Base-by-base conservation (phyloP, 2,888 invertebrate species). In the Germaria angustata region DNA sequence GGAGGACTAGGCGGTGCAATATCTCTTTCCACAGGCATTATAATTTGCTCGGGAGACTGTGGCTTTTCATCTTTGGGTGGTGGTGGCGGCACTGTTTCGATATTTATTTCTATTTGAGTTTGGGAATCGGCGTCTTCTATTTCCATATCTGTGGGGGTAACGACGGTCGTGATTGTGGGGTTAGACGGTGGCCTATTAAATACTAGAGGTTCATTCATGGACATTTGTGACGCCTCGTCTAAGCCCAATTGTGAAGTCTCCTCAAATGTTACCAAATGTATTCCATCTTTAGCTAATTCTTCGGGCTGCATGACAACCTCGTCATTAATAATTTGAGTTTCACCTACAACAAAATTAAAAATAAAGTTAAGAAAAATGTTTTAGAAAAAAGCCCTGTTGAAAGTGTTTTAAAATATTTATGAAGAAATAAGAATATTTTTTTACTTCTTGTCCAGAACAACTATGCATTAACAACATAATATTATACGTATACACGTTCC, bases 271-370 rank as follows among this genome's bases (percentile, higher is more conserved):
- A 90, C 88, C 75, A 90, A 84, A 53, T 90, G 90, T 80, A 90
- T 90, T 17, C 90, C 90, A 80, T 90, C 89, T n/a, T 87, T 90
- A 9, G 87, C 89, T 71, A 90, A 82, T 78, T 90, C 90, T 2
- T 88, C 89, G 1, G 90, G 85, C 39, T 87, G 86, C 85, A 86
- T 89, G 69, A 85, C 84, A 9, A 88, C 86, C 55, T 89, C 88
- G 32, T 89, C 90, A 9, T 87, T 87, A 39, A 90, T 88, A 2
- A 89, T 89, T 81, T 87, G 85, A 6, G 89, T 87, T 82, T 86
- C 86, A 1, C 86, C 86, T 86, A 44, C 4, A 6, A 28, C 3
- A 28, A 28, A 28, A n/a, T n/a, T n/a, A n/a, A n/a, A n/a, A 66
- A 51, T 7, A 66, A 20, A 36, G 20, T 20, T 34, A 5, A 36